These are phyloP conservation scores for Chrysogorgia sp. DNA, from an alignment of 92 coral and sea anemone genomes.

Conservation along the genomic window DNA sequence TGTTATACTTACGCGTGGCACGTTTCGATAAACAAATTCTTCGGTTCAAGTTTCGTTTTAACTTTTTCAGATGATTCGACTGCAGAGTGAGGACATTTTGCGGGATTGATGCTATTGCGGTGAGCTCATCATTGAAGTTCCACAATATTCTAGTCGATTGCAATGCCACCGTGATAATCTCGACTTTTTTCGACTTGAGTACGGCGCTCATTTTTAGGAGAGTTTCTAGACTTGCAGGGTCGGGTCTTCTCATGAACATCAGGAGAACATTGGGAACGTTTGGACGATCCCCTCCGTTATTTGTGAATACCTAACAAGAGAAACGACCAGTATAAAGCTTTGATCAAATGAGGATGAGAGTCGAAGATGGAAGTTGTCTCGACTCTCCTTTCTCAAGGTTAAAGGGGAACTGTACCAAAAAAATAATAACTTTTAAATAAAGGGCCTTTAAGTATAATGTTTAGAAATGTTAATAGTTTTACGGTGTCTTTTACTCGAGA, in stretches of 20 bases:
- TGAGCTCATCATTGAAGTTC: slow-evolving; percentile 37
- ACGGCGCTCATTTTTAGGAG: neutral
- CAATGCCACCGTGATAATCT: slow-evolving; percentile 23
- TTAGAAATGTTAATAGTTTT: too few relatives aligned
- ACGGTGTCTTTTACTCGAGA: too few relatives aligned
- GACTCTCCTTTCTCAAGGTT: too few relatives aligned
- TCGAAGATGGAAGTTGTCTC: too few relatives aligned
- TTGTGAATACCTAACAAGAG: slow-evolving; percentile 12
- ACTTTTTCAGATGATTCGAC: slow-evolving; percentile 14
- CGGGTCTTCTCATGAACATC: slow-evolving; percentile 19
- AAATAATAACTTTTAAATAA: too few relatives aligned
- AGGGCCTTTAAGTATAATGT: too few relatives aligned
- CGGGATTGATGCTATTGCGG: slow-evolving; percentile 36
- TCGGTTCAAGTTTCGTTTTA: slow-evolving; percentile 18
- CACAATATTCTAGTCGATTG: slow-evolving; percentile 13
- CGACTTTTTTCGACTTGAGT: slow-evolving; percentile 25
- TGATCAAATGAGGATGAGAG: too few relatives aligned
- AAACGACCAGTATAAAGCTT: too few relatives aligned
- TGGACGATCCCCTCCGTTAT: slow-evolving; percentile 21
- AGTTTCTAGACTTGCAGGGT: slow-evolving; percentile 1
- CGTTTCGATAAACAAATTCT: slow-evolving; percentile 30
- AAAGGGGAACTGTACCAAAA: too few relatives aligned
- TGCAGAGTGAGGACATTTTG: slow-evolving; percentile 27
- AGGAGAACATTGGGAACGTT: slow-evolving; percentile 15
- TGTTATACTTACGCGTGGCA: slow-evolving; percentile 35